Base-by-base conservation (phyloP, 2,888 invertebrate genomes). In the Euzetes globulus region DNA sequence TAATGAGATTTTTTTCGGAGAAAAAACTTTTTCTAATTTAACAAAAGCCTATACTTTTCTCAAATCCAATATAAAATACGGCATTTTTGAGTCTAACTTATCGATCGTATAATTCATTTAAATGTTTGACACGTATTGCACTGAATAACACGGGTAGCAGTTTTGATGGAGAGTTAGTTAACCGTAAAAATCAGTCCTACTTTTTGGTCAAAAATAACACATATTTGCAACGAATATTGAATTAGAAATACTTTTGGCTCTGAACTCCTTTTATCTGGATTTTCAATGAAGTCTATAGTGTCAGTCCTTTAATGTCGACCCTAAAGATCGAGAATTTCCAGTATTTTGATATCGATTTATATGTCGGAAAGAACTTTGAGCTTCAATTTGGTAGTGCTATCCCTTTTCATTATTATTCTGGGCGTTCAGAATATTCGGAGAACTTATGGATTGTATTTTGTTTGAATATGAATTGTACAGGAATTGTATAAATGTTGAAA, bases 151-250 rank as follows among this genome's bases (percentile, higher is more conserved):
- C 47, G 47, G 13, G 47, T 47, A 47, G 47, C 3, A 17, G 15
- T 47, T 11, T 19, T n/a, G 1, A 22, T 55, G 11, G n/a, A 55
- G 25, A 55, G 55, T 55, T 55, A 55, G 2, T 55, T 55, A 55
- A 55, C 19, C 55, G 55, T 55, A 22, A 55, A 55, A 55, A 55
- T 55, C 55, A 55, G 55, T 33, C 55, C 55, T 55, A 55, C n/a
- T 55, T 55, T 55, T 55, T 3, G n/a, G 7, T 13, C 4, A 55
- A 55, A 55, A 22, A 55, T 22, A 22, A 55, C 25, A 55, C 19
- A 17, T 22, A 19, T 55, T 55, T 19, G 2, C n/a, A 19, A 55
- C 55, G 19, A 19, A 19, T 22, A 55, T 55, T 55, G 55, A 22
- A 55, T 25, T 9, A 25, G 3, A 55, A 22, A 19, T 33, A 33